Conservation (phyloP, 2,888 invertebrate genomes). For the Gonocerus acuteangulatus region DNA sequence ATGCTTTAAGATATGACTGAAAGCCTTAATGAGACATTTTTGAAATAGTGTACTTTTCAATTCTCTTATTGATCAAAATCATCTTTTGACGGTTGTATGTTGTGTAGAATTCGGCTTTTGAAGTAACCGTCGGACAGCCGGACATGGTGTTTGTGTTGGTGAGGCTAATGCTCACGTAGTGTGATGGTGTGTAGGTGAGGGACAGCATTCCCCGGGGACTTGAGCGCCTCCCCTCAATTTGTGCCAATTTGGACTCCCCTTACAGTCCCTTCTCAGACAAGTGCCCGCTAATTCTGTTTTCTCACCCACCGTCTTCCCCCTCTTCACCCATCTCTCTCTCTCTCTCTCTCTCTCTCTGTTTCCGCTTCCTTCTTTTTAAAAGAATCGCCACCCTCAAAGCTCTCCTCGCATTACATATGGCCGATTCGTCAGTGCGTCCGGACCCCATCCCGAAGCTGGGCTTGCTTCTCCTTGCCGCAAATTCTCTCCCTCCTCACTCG, state of each 20-base stretch:
- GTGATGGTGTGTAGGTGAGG: neutral
- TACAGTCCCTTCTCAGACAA: slow-evolving; percentile 15
- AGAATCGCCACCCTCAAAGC: slow-evolving; percentile 1
- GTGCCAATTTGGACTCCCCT: slow-evolving; percentile 28
- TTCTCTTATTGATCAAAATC: too few species aligned
- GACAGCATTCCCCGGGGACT: neutral
- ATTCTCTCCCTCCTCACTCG: neutral
- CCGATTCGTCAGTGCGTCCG: slow-evolving; percentile 2
- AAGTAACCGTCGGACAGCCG: too few species aligned
- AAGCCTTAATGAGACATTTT: too few species aligned
- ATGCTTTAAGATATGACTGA: too few species aligned
- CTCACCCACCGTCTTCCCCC: slow-evolving; percentile 16
- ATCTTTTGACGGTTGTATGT: too few species aligned
- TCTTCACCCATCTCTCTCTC: neutral
- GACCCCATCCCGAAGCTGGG: too few species aligned
- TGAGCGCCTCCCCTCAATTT: slow-evolving; percentile 20
- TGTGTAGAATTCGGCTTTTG: too few species aligned
- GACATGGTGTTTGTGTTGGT: too few species aligned
- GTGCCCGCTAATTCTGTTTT: slow-evolving; percentile 28
- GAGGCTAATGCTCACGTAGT: slow-evolving; percentile 18
- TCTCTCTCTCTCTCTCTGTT: neutral
- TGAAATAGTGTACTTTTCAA: too few species aligned
- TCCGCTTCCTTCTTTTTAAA: neutral
- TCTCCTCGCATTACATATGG: slow-evolving; percentile 20
- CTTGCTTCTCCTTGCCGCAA: neutral